Base-by-base conservation (phyloP, 2,888 invertebrate genomes). In the Pachydiplax longipennis region DNA sequence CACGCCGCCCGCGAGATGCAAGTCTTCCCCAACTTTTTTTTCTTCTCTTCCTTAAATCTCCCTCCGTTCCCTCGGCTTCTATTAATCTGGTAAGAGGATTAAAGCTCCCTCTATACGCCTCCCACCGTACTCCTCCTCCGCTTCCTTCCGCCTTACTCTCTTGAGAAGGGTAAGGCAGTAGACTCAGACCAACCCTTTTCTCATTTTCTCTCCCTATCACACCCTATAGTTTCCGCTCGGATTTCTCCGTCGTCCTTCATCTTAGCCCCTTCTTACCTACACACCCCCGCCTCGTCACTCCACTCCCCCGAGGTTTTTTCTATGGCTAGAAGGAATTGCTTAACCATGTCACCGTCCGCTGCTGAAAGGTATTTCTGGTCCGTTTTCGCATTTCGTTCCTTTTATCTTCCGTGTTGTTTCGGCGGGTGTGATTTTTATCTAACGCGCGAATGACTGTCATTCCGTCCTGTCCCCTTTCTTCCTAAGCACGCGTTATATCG, bases 31-130 rank as follows among this genome's bases (percentile, higher is more conserved):
- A 87, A 87, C 65, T 87, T 61, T 87, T 83, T 61, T 37, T 40
- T 35, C 87, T 87, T 8, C 82, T 10, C 87, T 58, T 31, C 87
- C 37, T 37, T n/a, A 37, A n/a, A 35, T n/a, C 37, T 18, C n/a
- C 35, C 80, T 35, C 80, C 44, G 44, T 44, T 81, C 13, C 37
- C 81, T 81, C 40, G 15, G 53, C 58, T 87, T 87, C 87, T 87
- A 61, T 87, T 87, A 87, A 87, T 87, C 87, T 87, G 58, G 87
- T 87, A 87, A 87, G 87, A 58, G 87, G 87, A 87, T 87, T 87
- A 61, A 87, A 87, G 37, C 58, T 31, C 73, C 73, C 31, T 73
- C 65, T 65, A 37, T n/a, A n/a, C 53, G 35, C 10, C 58, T 37
- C 87, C 61, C 87, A n/a, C 40, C 22, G 22, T n/a, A 53, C 58